phyloP scores from a whole-genome alignment of 2,888 invertebrate genomes.

The Schrankia costaestrigalis region DNA sequence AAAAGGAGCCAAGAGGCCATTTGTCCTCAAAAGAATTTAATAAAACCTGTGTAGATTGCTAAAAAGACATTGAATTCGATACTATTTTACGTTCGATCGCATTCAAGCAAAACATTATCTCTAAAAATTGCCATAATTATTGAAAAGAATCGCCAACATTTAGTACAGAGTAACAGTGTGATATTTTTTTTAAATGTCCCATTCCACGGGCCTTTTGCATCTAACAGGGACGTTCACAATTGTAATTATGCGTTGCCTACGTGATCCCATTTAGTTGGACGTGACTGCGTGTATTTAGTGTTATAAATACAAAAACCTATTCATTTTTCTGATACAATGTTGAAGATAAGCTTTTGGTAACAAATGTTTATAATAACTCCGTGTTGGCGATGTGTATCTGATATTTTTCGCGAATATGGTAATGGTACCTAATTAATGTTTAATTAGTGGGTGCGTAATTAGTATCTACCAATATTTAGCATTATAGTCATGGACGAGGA shows the following conservation, averaged over 20 bases:
- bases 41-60: too few relatives aligned
- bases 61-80: too few relatives aligned
- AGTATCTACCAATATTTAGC: too few relatives aligned
- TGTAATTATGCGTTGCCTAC: slow-evolving; percentile 70
- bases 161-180: slow-evolving; percentile 8
- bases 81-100: too few relatives aligned
- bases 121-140: neutral
- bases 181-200: slow-evolving; percentile 29
- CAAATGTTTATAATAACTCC: slow-evolving; percentile 9
- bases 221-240: slow-evolving; percentile 48
- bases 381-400: slow-evolving; percentile 1
- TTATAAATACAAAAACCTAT: slow-evolving; percentile 43
- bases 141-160: slow-evolving; percentile 18
- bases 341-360: slow-evolving; percentile 30
- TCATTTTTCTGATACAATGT: slow-evolving; percentile 29
- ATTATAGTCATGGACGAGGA: too few relatives aligned
- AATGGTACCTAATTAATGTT: neutral
- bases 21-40: too few relatives aligned
- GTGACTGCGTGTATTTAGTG: slow-evolving; percentile 58
- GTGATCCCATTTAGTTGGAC: slow-evolving; percentile 70
- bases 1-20: too few relatives aligned
- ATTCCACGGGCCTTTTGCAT: slow-evolving; percentile 43
- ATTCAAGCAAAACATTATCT: too few relatives aligned
- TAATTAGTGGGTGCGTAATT: too few relatives aligned
- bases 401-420: neutral